Evolutionary conservation across 2,888 invertebrate species (phyloP), one percentile per base, ranked within the genome.

Genomic region (Eupeodes latifasciatus): DNA sequence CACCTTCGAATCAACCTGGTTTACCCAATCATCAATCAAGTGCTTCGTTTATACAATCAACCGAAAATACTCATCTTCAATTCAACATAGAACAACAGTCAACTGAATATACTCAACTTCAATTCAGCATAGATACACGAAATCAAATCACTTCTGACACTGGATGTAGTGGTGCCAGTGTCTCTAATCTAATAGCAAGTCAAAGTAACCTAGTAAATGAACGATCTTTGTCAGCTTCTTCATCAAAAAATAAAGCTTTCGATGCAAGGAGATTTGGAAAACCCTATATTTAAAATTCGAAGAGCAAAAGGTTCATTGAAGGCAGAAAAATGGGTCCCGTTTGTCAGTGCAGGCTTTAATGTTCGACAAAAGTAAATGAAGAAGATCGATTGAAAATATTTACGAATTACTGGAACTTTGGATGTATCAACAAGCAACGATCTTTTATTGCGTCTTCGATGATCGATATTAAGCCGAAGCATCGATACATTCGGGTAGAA

Each of bases 401-500:
- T n/a, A 53, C 53, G n/a, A 53, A 53, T 53, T 53, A 53, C 16
- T 53, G n/a, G n/a, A n/a, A 53, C 10, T 53, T 27, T 27, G 27
- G 27, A 27, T 27, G 27, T 27, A 27, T 27, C 27, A 27, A 27
- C 3, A 27, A 27, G 10, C 53, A 53, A 53, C 53, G 16, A 53
- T 53, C n/a, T 53, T 53, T 53, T 53, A 14, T n/a, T 53, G 53
- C 53, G 53, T 53, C 53, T 53, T 53, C 53, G n/a, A 53, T 53
- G 14, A 53, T 53, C 5, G 53, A 53, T 16, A 53, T 1, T n/a
- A 53, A 53, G n/a, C n/a, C 53, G 16, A 53, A 53, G n/a, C 16
- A 53, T 53, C 53, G 53, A 53, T 53, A 53, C 53, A 53, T 53
- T 53, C 53, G n/a, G n/a, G 53, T 53, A 53, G 53, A n/a, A 16